Evolutionary conservation across 30 jellyfish, hydroid and myxozoan genomes (phyloP).

Genomic region (Rhopilema esculentum): DNA sequence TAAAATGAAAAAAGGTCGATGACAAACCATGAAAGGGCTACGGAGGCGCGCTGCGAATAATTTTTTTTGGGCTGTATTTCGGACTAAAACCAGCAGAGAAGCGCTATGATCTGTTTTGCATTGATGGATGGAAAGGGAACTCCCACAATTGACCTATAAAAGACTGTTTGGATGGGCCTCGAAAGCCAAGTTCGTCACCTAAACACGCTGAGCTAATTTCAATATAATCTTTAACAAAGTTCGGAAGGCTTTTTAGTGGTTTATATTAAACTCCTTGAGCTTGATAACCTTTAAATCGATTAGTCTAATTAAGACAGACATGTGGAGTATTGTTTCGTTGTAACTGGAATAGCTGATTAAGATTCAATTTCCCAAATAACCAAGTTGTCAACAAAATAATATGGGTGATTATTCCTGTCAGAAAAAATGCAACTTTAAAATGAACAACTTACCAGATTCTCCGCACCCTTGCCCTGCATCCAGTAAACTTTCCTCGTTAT

Average conservation of each 20-base stretch:
- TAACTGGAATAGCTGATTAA: neutral
- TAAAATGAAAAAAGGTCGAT: too few species aligned
- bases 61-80: neutral
- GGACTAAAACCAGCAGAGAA: neutral
- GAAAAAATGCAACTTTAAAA: neutral
- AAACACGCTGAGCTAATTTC: neutral
- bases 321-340: neutral
- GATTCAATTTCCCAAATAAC: neutral
- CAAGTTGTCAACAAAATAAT: neutral
- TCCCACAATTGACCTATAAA: too few species aligned
- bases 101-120: neutral
- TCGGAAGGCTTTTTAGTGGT: neutral
- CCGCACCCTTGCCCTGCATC: constrained; percentile 68
- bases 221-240: neutral
- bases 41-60: neutral
- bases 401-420: neutral
- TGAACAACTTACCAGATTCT: constrained; percentile 26
- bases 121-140: neutral
- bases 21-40: neutral
- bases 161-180: neutral
- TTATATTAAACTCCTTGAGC: neutral
- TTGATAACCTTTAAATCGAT: neutral
- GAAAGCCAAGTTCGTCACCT: neutral
- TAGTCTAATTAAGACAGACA: neutral
- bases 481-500: neutral